Conservation (phyloP, 2,888 invertebrate species). For the Lysandra bellargus region DNA sequence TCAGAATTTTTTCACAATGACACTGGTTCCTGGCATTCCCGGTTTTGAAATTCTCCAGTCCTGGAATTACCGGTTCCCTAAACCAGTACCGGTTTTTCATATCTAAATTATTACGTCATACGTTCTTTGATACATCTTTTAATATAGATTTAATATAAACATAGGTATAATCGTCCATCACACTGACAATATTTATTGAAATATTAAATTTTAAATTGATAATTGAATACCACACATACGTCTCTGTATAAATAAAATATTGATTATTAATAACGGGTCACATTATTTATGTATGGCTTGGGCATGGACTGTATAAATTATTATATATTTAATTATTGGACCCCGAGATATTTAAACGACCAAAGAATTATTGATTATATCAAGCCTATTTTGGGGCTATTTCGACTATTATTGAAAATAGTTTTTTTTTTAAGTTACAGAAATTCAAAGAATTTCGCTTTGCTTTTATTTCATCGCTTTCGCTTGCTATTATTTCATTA, state of each 20-base stretch:
- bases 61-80: too few relatives aligned
- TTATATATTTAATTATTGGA: conserved; percentile 36
- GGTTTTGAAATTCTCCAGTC: too few relatives aligned
- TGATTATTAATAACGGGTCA: background rate
- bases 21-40: too few relatives aligned
- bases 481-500: too few relatives aligned
- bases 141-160: background rate
- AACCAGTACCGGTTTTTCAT: too few relatives aligned
- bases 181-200: background rate
- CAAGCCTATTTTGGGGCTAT: background rate
- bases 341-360: background rate
- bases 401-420: background rate
- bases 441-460: too few relatives aligned
- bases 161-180: conserved; percentile 17
- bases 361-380: background rate
- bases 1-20: too few relatives aligned
- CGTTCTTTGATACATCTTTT: too few relatives aligned
- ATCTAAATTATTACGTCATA: background rate
- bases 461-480: too few relatives aligned
- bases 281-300: conserved; percentile 34
- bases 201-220: background rate
- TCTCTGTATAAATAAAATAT: background rate
- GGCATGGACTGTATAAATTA: conserved; percentile 33
- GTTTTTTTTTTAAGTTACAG: too few relatives aligned
- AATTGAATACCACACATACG: conserved; percentile 11